A percentile compares a stretch with the other conserved stretches of the same genome.
These are phyloP conservation scores for Panonychus citri DNA, from an alignment of 1,140 invertebrate genomes.

Conservation along the genomic window DNA sequence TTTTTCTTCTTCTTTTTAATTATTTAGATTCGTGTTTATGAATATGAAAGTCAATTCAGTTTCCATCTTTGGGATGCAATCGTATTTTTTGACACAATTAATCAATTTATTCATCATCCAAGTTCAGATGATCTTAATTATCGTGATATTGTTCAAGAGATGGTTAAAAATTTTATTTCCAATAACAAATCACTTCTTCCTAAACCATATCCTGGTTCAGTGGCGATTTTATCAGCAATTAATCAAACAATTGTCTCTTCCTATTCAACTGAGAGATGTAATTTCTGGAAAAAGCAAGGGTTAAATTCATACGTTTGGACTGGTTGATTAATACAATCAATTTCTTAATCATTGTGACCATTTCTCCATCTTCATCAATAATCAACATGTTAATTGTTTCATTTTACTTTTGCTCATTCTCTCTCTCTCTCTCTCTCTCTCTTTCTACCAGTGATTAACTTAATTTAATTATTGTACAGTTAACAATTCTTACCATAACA, in stretches of 20 bases:
- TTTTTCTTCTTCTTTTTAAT: neutral
- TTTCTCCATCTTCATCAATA: too few relatives aligned
- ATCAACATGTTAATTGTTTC: too few relatives aligned
- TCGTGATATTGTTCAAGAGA: constrained; percentile 8
- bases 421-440: too few relatives aligned
- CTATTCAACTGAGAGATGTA: neutral
- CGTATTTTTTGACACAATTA: constrained; percentile 12
- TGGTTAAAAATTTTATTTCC: constrained; percentile 9
- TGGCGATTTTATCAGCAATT: neutral
- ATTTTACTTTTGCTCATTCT: too few relatives aligned
- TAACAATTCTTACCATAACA: too few relatives aligned
- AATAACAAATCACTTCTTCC: neutral
- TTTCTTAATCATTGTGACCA: too few relatives aligned
- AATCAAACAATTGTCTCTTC: neutral
- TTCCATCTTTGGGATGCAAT: constrained; percentile 15
- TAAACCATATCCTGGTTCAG: neutral
- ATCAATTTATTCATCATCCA: constrained; percentile 6
- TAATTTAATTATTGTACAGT: too few relatives aligned
- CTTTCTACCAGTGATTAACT: too few relatives aligned
- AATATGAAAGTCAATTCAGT: constrained; percentile 11
- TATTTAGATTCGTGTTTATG: constrained; percentile 10
- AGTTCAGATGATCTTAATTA: constrained; percentile 9
- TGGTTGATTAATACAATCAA: neutral
- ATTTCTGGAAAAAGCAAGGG: neutral
- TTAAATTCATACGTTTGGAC: neutral